phyloP scores from a whole-genome alignment of 2,113 vertebrate genomes.

The Callipepla californica region DNA sequence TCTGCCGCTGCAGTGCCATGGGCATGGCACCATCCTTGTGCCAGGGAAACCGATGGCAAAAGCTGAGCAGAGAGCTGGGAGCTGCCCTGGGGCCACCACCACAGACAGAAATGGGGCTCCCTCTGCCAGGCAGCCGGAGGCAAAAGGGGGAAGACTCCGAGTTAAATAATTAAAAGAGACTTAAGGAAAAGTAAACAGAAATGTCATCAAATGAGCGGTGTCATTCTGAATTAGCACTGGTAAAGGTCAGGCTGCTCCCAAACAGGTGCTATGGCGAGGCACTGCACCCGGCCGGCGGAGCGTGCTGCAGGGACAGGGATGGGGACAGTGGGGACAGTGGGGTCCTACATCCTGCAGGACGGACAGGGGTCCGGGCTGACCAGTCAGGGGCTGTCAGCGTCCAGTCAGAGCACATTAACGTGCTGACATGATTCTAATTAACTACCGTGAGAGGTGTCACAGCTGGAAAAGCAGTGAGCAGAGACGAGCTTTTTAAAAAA shows the following conservation, averaged over 20 bases:
- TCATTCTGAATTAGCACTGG: conserved; percentile 68
- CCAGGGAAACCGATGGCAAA: neutral
- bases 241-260: conserved; percentile 65
- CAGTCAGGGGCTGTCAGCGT: conserved; percentile 77
- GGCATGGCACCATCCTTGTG: neutral
- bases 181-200: conserved; percentile 75
- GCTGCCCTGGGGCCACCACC: neutral
- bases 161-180: conserved; percentile 76
- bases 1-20: neutral
- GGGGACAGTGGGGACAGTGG: neutral
- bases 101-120: neutral
- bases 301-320: rapidly evolving
- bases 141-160: neutral
- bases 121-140: neutral
- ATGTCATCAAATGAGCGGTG: conserved; percentile 74
- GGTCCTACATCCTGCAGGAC: neutral
- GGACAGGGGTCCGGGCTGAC: neutral
- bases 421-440: conserved; percentile 91
- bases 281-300: neutral
- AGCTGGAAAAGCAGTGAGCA: conserved; percentile 81
- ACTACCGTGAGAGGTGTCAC: conserved; percentile 87
- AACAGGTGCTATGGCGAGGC: conserved; percentile 64
- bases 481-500: conserved; percentile 81
- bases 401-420: conserved; percentile 89
- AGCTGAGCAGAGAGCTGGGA: rapidly evolving